Base-by-base conservation (phyloP, 2,797 vertebrate genomes). In the Sebastes alutus region DNA sequence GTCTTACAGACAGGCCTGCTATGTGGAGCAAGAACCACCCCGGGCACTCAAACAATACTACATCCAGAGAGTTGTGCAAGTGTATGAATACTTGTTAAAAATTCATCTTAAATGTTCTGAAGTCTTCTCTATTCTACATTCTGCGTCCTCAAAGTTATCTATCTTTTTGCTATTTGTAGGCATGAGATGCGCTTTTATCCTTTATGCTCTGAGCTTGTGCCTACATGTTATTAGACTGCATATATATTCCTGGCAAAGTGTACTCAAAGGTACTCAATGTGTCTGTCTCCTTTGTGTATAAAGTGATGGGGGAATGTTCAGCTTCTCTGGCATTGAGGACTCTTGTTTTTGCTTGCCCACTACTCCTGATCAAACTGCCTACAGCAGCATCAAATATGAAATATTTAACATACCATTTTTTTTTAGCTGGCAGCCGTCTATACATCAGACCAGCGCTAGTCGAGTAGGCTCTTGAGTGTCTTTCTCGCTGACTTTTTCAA, bases 31-130 rank as follows among this genome's bases (percentile, higher is more conserved):
- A 20, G 88, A 88, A 7, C 65, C 79, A 5, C 4, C 69, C 14
- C 55, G 46, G 13, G 2, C 35, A 62, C 62, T 67, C 22, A 76
- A 8, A 7, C 74, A 87, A 9, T 70, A 71, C 82, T 88, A 76
- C 77, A 74, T 83, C 38, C 94, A 94, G 77, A 89, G 78, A 76
- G 83, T 83, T 6, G 59, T 70, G 59, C 78, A 94, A 84, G 71
- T 81, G 90, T 93, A 94, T 10, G 95, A 46, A 18, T 25, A 10
- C 29, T 27, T 18, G 23, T 38, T 64, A 2, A 22, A 22, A 22
- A 22, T 22, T 11, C 7, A 62, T 12, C 30, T 38, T 25, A 49
- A 54, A 61, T 52, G 54, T 52, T 22, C 58, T 49, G 32, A 52
- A 16, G 16, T 49, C 46, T 49, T 20, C 46, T 65, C 2, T 13